Evolutionary conservation across 2,113 vertebrate genomes (phyloP), one percentile per base, ranked within the genome.

Genomic region (Glareola pratincola): DNA sequence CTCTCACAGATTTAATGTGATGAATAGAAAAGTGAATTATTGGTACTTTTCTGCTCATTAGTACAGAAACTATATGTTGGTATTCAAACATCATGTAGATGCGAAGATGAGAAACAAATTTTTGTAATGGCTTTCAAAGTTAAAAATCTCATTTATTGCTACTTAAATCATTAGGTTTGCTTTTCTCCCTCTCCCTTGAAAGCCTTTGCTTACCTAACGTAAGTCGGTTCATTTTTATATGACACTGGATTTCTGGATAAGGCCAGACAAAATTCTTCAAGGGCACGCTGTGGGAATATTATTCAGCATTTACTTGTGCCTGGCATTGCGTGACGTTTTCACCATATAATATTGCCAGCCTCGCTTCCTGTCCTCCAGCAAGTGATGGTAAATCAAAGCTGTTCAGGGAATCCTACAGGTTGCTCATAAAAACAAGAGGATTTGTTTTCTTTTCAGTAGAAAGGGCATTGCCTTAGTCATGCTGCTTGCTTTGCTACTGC

Each of bases 341-440:
- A 75, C 53, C 39, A 3, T 71, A 86, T n/a, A 51, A 81, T 74
- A 69, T 37, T 92, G 78, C 73, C 78, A 94, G 0, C 66, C 41
- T 92, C 87, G 48, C 57, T 97, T 96, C 79, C 92, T 89, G 75
- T 85, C 88, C 88, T 54, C 63, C 71, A 85, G 47, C 86, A 51
- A 78, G 67, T 63, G 18, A 37, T 79, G 80, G 78, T 53, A 79
- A 96, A 88, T 91, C 75, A 77, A 17, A 93, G 77, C 92, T 23
- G 59, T 81, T 88, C 45, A 68, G 81, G 66, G 93, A 97, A 94
- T 95, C 95, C 92, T 96, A 96, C 96, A 98, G 92, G 95, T 97
- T 96, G 51, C 47, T 81, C 60, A 27, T 43, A 66, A 82, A 96
- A 72, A 13, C 57, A 80, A 83, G 62, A 89, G 39, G 45, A 78